Evolutionary conservation across 2,113 vertebrate species (phyloP).

Genomic region (Catharus fuscescens): DNA sequence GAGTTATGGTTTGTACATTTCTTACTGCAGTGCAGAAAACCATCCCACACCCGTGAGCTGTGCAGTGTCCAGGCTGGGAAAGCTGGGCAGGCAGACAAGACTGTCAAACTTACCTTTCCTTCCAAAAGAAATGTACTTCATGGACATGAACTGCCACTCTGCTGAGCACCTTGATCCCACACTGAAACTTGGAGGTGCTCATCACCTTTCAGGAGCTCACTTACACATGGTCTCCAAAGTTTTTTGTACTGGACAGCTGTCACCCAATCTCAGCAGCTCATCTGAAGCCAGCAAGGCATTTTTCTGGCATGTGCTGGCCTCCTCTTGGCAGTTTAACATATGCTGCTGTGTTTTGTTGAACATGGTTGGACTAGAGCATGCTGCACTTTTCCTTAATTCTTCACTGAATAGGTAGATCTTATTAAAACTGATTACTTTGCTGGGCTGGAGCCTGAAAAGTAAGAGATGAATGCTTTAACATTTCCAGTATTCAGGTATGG

Average conservation of each 20-base stretch:
- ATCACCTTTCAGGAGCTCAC: neutral
- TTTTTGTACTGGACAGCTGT: neutral
- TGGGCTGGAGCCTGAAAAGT: neutral
- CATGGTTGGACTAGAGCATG: neutral
- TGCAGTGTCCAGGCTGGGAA: neutral
- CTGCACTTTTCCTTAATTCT: neutral
- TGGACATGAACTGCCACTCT: neutral
- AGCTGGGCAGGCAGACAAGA: neutral
- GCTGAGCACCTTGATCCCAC: neutral
- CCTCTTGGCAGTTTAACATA: neutral
- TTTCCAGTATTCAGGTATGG: neutral
- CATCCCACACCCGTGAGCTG: neutral
- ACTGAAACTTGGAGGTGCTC: neutral
- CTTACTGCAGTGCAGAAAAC: neutral
- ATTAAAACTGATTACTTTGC: neutral
- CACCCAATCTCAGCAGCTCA: neutral
- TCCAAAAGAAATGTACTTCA: neutral
- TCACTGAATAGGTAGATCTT: neutral
- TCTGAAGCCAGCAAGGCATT: neutral
- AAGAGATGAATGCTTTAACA: neutral
- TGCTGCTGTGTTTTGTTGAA: conserved; percentile 2
- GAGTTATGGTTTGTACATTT: neutral
- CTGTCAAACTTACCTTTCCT: neutral
- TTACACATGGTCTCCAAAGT: fast-evolving
- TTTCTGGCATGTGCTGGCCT: neutral